phyloP scores from a whole-genome alignment of 2,888 invertebrate species.

The Microchrysa polita region DNA sequence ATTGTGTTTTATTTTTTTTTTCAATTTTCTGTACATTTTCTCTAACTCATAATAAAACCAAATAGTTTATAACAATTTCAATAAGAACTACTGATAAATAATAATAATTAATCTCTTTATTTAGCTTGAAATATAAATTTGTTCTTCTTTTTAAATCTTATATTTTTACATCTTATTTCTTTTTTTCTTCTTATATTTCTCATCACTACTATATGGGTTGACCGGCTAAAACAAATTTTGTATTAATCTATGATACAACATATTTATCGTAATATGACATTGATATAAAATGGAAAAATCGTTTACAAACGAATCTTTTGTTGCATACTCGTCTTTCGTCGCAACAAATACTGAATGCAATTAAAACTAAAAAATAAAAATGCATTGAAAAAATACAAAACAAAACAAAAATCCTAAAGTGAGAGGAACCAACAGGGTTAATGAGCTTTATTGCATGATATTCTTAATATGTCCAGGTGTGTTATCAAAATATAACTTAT shows the following conservation, averaged over 20 bases:
- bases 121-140: conserved; percentile 3
- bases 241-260: not conserved
- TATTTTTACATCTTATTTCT: not conserved
- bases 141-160: not conserved
- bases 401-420: conserved; percentile 47
- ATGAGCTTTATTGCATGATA: conserved; percentile 63
- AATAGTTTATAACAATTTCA: too few species aligned
- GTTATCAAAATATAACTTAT: conserved; percentile 55
- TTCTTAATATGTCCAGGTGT: conserved; percentile 64
- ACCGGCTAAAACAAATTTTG: too few species aligned
- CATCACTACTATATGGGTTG: not conserved
- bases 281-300: not conserved
- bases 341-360: conserved; percentile 2
- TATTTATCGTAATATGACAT: not conserved
- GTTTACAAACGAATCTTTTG: not conserved
- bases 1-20: too few species aligned
- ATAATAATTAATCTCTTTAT: not conserved
- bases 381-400: too few species aligned
- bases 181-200: conserved; percentile 6
- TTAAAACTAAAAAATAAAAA: not conserved
- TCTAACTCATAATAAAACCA: too few species aligned
- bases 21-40: too few species aligned
- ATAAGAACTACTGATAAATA: not conserved
- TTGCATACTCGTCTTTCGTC: conserved; percentile 14
- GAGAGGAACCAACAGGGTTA: conserved; percentile 60